These are phyloP conservation scores for Masticophis lateralis DNA, from an alignment of 2,797 vertebrate species.

Conservation along the genomic window DNA sequence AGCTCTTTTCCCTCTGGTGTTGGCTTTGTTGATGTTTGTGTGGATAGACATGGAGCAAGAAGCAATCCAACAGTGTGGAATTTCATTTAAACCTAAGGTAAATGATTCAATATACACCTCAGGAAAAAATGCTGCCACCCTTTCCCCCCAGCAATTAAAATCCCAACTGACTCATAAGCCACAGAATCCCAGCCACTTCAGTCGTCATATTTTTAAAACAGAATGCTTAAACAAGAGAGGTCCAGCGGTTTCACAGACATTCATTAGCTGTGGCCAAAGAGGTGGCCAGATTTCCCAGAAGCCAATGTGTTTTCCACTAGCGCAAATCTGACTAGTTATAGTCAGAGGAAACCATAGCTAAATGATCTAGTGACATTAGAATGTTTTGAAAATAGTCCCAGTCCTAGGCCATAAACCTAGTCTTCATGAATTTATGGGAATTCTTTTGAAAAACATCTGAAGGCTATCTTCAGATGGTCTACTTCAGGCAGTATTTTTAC, in stretches of 20 bases:
- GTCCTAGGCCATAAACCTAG: neutral
- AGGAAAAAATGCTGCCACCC: neutral
- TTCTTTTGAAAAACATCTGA: neutral
- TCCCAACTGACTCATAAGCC: neutral
- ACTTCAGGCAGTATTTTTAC: neutral
- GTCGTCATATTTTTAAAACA: neutral
- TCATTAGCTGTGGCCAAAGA: neutral
- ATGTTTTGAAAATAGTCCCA: neutral
- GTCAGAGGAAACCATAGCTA: neutral
- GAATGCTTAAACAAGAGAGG: neutral
- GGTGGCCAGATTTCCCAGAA: neutral
- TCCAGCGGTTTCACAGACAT: neutral
- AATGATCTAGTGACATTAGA: neutral
- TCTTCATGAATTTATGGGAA: neutral
- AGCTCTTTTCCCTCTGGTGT: constrained; percentile 87
- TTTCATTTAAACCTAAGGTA: constrained; percentile 83
- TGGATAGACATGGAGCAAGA: constrained; percentile 74
- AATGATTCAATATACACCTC: neutral
- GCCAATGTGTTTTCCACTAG: neutral
- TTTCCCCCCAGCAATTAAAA: neutral
- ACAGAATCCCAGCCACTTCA: neutral
- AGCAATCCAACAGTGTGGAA: constrained; percentile 57
- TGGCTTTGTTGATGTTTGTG: constrained; percentile 88
- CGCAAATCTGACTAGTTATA: neutral
- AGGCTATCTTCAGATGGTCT: neutral